phyloP scores from a whole-genome alignment of 1,140 invertebrate genomes.

The Saccostrea cuccullata region DNA sequence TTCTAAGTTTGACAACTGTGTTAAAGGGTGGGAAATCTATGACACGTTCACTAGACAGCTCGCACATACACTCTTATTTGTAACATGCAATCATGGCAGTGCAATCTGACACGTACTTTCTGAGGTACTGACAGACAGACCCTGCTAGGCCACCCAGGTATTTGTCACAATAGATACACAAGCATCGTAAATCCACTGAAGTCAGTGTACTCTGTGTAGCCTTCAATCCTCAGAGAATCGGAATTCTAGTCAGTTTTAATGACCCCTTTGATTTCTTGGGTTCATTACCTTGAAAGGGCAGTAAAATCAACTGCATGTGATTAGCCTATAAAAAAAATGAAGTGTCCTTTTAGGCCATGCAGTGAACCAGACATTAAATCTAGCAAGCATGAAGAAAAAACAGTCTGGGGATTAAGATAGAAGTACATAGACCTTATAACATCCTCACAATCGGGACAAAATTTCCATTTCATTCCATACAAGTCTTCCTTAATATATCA shows the following conservation, averaged over 20 bases:
- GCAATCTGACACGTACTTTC: background rate
- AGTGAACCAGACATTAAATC: conserved; percentile 15
- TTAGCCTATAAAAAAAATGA: conserved; percentile 12
- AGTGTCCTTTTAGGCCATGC: background rate
- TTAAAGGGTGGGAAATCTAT: background rate
- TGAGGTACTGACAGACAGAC: background rate
- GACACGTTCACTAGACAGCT: background rate
- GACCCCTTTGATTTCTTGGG: conserved; percentile 24
- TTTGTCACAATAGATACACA: background rate
- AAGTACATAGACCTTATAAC: conserved; percentile 16
- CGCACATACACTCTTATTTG: background rate
- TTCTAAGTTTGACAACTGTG: background rate
- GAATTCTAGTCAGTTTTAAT: background rate
- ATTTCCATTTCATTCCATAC: conserved; percentile 15
- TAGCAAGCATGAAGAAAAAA: conserved; percentile 14
- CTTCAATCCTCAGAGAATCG: background rate
- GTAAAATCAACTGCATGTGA: conserved; percentile 37
- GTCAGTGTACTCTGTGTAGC: background rate
- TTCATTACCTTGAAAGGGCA: conserved; percentile 29
- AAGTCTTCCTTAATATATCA: conserved; percentile 14
- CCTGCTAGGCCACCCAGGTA: background rate
- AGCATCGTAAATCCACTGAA: background rate
- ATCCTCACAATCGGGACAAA: background rate
- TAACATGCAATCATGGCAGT: conserved; percentile 17
- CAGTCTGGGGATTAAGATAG: background rate